Conservation (phyloP, 2,888 invertebrate genomes). For the Cactoblastis cactorum region DNA sequence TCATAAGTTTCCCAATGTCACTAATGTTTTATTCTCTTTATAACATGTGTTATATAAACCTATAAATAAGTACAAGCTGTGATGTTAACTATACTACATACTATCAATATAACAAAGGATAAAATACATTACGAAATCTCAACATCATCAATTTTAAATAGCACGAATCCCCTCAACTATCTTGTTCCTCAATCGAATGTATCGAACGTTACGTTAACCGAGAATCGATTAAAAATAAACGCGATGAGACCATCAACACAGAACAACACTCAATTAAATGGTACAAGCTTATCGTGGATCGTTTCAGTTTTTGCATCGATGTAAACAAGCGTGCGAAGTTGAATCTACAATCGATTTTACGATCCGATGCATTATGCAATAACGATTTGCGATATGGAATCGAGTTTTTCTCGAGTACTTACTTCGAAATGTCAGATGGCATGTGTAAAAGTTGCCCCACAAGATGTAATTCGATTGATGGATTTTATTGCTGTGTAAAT, state of each 20-base stretch:
- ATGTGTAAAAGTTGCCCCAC: slow-evolving; percentile 16
- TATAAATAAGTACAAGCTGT: neutral
- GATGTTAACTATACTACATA: neutral
- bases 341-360: slow-evolving; percentile 21
- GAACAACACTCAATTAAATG: slow-evolving; percentile 30
- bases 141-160: slow-evolving; percentile 7
- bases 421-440: slow-evolving; percentile 42
- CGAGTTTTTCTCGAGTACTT: slow-evolving; percentile 28
- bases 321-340: slow-evolving; percentile 22
- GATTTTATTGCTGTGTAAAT: slow-evolving; percentile 4
- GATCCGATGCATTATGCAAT: slow-evolving; percentile 10
- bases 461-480: slow-evolving; percentile 15
- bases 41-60: neutral
- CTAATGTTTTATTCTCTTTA: neutral
- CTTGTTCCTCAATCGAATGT: slow-evolving; percentile 3
- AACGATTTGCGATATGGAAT: slow-evolving; percentile 15
- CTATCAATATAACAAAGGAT: slow-evolving; percentile 2
- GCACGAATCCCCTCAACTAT: slow-evolving; percentile 1
- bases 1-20: too few species aligned
- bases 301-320: slow-evolving; percentile 19
- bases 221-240: slow-evolving; percentile 11
- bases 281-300: slow-evolving; percentile 28
- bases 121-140: slow-evolving; percentile 7
- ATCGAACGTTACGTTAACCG: slow-evolving; percentile 6
- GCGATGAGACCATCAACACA: slow-evolving; percentile 20